A percentile compares a stretch with the other conserved stretches of the same genome.
Evolutionary conservation across 2,888 invertebrate genomes (phyloP).

Genomic region (Chelonus formosanus): DNA sequence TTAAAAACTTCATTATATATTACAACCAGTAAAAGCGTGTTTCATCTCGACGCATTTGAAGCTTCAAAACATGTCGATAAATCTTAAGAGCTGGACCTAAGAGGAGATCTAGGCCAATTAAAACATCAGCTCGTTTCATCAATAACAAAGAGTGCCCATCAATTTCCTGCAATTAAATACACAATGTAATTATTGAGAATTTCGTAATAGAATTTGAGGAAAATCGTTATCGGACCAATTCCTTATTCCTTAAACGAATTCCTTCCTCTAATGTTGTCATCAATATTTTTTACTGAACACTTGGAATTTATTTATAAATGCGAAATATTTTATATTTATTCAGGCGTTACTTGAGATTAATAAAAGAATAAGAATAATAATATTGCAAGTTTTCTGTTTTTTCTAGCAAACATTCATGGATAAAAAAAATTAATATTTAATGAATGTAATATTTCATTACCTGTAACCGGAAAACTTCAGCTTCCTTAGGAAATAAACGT

Average conservation of each 20-base stretch:
- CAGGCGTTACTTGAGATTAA: too few species aligned
- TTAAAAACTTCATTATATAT: conserved; percentile 38
- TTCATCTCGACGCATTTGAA: conserved; percentile 82
- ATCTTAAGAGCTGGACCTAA: conserved; percentile 89
- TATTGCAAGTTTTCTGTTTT: too few species aligned
- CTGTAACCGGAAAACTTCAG: conserved; percentile 83
- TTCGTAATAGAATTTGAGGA: not conserved
- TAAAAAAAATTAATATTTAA: conserved; percentile 29
- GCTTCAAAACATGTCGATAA: conserved; percentile 80
- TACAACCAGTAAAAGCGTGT: conserved; percentile 78
- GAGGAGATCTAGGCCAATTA: conserved; percentile 81
- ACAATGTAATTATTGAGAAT: conserved; percentile 3
- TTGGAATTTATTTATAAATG: too few species aligned
- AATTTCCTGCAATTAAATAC: conserved; percentile 74
- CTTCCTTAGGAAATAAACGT: conserved; percentile 81
- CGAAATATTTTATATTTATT: too few species aligned
- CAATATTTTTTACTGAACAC: too few species aligned
- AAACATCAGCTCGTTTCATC: conserved; percentile 84
- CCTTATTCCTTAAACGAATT: too few species aligned
- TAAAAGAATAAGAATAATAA: too few species aligned
- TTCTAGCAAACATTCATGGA: conserved; percentile 8
- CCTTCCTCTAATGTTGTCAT: too few species aligned
- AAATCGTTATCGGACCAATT: too few species aligned
- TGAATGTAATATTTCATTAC: conserved; percentile 63
- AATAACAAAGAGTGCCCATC: conserved; percentile 89